Conservation (phyloP, 2,888 invertebrate species). For the Tipula helvola region DNA sequence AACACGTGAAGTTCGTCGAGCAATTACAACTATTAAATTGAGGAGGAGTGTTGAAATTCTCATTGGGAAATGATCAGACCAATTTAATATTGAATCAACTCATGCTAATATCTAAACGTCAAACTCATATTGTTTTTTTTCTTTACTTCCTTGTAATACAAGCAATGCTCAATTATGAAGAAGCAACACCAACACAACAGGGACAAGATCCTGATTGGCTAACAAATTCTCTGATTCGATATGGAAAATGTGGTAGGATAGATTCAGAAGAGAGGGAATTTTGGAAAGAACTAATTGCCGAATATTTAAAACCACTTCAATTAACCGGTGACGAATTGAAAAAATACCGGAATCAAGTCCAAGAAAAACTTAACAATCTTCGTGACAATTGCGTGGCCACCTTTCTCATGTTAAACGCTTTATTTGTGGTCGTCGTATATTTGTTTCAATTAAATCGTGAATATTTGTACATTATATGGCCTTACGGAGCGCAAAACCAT, state of each 20-base stretch:
- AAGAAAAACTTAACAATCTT: conserved; percentile 38
- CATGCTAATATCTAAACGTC: too few relatives aligned
- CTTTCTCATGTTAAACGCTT: conserved; percentile 66
- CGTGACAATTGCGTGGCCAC: conserved; percentile 54
- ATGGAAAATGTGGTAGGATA: not conserved
- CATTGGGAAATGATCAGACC: too few relatives aligned
- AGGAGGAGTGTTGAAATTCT: too few relatives aligned
- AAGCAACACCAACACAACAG: not conserved
- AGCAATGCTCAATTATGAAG: too few relatives aligned
- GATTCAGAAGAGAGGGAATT: conserved; percentile 36
- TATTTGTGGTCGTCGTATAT: conserved; percentile 65
- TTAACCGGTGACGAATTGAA: conserved; percentile 43
- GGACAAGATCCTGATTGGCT: not conserved
- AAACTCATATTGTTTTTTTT: too few relatives aligned
- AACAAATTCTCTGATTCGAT: not conserved
- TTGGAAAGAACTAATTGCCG: conserved; percentile 63
- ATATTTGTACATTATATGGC: conserved; percentile 54
- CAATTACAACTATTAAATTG: too few relatives aligned
- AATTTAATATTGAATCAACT: too few relatives aligned
- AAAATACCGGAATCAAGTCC: not conserved
- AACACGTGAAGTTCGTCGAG: too few relatives aligned
- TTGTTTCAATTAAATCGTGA: conserved; percentile 61
- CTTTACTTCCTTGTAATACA: too few relatives aligned
- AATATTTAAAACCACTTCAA: conserved; percentile 62
- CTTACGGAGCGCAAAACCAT: conserved; percentile 43